These are phyloP conservation scores for Heliconius sara DNA, from an alignment of 2,888 invertebrate genomes.

Conservation along the genomic window DNA sequence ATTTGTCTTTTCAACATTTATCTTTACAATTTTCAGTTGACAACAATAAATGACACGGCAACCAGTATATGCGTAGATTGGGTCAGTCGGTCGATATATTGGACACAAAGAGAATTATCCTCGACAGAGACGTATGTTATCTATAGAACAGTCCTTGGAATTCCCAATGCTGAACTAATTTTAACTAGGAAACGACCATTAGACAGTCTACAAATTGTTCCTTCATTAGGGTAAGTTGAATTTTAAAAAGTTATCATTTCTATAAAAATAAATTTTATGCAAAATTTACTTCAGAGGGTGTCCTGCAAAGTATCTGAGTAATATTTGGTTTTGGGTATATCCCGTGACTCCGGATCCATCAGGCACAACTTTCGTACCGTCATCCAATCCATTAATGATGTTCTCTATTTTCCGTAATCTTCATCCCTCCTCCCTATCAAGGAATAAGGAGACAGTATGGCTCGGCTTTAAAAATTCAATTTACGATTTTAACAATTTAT, in stretches of 20 bases:
- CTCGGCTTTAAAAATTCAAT: too few species aligned
- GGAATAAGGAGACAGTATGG: too few species aligned
- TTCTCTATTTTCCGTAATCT: background rate
- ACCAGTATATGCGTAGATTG: slow-evolving; percentile 92
- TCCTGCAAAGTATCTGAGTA: background rate
- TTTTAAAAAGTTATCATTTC: background rate
- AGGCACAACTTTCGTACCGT: too few species aligned
- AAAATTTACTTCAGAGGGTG: background rate
- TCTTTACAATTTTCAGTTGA: slow-evolving; percentile 58
- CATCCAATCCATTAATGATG: too few species aligned
- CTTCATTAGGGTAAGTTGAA: slow-evolving; percentile 86
- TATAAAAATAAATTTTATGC: background rate
- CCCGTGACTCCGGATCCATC: background rate
- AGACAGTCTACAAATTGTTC: slow-evolving; percentile 88
- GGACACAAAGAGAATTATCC: slow-evolving; percentile 86
- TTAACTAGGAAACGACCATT: slow-evolving; percentile 83
- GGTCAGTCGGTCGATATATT: slow-evolving; percentile 93
- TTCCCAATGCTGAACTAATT: slow-evolving; percentile 69
- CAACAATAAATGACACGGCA: slow-evolving; percentile 76
- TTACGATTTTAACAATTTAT: too few species aligned
- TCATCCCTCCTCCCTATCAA: background rate
- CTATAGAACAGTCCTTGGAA: slow-evolving; percentile 87
- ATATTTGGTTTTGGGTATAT: background rate
- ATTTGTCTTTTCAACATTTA: background rate
- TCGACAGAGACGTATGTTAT: slow-evolving; percentile 80